These are phyloP conservation scores for Eupsilia transversa DNA, from an alignment of 2,888 invertebrate genomes.

Conservation along the genomic window DNA sequence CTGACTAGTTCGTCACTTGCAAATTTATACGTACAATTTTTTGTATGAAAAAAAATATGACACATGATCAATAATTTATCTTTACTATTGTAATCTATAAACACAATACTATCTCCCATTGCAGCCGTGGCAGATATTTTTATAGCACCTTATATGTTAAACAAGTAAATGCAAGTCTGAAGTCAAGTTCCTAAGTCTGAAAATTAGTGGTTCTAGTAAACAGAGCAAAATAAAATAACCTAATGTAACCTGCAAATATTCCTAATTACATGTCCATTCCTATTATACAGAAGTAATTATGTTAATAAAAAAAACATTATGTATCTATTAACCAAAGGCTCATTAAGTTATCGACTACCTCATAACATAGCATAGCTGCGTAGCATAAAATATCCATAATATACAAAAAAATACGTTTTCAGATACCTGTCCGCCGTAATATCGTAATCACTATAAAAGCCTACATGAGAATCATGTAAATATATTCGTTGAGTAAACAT, in stretches of 20 bases:
- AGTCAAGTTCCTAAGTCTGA: too few relatives aligned
- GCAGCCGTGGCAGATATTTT: too few relatives aligned
- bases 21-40: too few relatives aligned
- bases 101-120: too few relatives aligned
- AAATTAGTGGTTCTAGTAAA: background rate
- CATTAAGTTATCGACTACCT: background rate
- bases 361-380: background rate
- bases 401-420: conserved; percentile 1
- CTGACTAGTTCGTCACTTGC: too few relatives aligned
- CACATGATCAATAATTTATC: too few relatives aligned
- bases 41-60: too few relatives aligned
- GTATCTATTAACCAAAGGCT: background rate
- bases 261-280: background rate
- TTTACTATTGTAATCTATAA: too few relatives aligned
- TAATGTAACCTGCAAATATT: too few relatives aligned
- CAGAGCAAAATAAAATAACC: too few relatives aligned
- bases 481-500: conserved; percentile 67
- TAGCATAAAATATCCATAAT: background rate
- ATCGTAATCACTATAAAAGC: conserved; percentile 68
- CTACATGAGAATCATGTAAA: conserved; percentile 61
- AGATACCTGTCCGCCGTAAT: conserved; percentile 27
- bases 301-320: background rate
- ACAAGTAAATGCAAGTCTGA: background rate
- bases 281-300: background rate
- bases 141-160: too few relatives aligned